phyloP scores from a whole-genome alignment of 2,888 invertebrate species.

The Boloria selene region DNA sequence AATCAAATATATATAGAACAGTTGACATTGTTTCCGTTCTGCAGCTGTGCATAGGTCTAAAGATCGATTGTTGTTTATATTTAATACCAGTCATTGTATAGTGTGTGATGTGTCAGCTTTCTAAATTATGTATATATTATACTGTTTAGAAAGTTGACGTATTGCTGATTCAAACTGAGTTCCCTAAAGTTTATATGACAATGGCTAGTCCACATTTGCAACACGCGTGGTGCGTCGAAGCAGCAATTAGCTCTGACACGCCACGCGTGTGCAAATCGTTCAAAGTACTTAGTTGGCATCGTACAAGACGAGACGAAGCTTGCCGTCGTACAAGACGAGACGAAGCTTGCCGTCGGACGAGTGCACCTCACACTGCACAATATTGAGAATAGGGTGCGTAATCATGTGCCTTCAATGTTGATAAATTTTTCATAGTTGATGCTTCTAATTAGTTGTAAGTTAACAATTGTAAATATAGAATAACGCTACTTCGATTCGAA shows the following conservation, averaged over 20 bases:
- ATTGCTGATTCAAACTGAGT: constrained; percentile 57
- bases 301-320: constrained; percentile 47
- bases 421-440: constrained; percentile 79
- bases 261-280: constrained; percentile 32
- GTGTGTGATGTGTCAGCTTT: constrained; percentile 19
- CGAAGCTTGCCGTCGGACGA: constrained; percentile 44
- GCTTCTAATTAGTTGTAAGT: constrained; percentile 78
- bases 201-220: constrained; percentile 51
- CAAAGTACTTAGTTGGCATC: constrained; percentile 50
- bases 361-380: constrained; percentile 66
- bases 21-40: constrained; percentile 69
- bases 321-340: constrained; percentile 46
- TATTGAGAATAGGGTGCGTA: constrained; percentile 77
- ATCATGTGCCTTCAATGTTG: constrained; percentile 82
- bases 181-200: constrained; percentile 46
- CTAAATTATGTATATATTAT: constrained; percentile 2
- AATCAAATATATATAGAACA: constrained; percentile 57
- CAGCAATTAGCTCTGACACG: neutral
- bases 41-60: constrained; percentile 74
- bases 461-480: constrained; percentile 76
- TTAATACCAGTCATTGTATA: constrained; percentile 33
- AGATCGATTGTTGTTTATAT: constrained; percentile 47
- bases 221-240: constrained; percentile 44
- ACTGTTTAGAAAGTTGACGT: constrained; percentile 21
- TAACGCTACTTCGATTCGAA: constrained; percentile 70